phyloP scores from a whole-genome alignment of 2,797 vertebrate genomes.

The Erpetoichthys calabaricus region DNA sequence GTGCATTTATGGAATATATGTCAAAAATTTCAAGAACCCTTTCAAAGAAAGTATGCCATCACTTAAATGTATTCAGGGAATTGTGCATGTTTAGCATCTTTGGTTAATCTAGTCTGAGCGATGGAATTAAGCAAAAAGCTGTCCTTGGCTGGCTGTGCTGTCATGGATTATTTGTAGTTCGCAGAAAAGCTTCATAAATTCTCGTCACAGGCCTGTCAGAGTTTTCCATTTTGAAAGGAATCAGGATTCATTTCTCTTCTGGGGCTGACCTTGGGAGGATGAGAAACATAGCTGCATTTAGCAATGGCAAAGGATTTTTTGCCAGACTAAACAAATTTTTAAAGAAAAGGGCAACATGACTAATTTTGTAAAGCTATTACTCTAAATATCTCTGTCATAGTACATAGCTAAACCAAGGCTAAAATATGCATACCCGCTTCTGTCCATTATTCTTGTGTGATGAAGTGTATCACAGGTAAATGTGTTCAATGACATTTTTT shows the following conservation, averaged over 20 bases:
- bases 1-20: neutral
- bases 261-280: neutral
- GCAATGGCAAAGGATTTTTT: neutral
- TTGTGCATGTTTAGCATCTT: neutral
- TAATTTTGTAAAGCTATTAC: no score
- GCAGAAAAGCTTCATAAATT: conserved; percentile 3
- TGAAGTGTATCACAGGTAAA: no score
- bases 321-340: neutral
- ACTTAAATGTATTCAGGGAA: neutral
- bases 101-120: neutral
- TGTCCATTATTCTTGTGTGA: no score
- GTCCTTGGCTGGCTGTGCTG: conserved; percentile 2
- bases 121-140: conserved; percentile 3
- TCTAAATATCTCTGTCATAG: no score
- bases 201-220: neutral
- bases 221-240: neutral
- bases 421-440: no score
- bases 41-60: neutral
- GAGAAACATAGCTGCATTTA: neutral
- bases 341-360: neutral
- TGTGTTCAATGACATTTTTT: no score
- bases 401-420: no score
- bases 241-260: neutral
- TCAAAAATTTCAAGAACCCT: neutral
- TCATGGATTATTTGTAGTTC: conserved; percentile 4